A percentile compares a stretch with the other conserved stretches of the same genome.
Evolutionary conservation across 2,888 invertebrate species (phyloP).

Genomic region (Sinhomidia bicolor): DNA sequence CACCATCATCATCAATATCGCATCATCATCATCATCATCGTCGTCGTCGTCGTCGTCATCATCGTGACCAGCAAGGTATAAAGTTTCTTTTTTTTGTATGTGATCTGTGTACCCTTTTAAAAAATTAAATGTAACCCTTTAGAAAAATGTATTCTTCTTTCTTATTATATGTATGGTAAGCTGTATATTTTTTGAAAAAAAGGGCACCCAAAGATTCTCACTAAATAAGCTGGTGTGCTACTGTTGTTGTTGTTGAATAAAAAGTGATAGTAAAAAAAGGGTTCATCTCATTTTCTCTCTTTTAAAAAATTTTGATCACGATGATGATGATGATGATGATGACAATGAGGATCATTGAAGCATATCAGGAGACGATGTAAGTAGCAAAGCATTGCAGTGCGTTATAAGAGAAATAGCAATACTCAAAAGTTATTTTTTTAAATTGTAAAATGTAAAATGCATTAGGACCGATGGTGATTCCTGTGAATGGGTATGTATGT

Average conservation of each 20-base stretch:
- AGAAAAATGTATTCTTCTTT: background rate
- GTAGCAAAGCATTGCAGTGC: no score
- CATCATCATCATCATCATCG: constrained; percentile 44
- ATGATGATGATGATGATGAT: background rate
- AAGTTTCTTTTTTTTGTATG: no score
- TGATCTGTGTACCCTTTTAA: background rate
- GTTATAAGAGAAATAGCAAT: background rate
- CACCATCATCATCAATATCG: constrained; percentile 65
- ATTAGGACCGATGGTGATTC: background rate
- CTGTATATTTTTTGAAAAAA: background rate
- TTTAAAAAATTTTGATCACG: no score
- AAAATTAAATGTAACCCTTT: background rate
- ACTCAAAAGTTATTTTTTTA: constrained; percentile 33
- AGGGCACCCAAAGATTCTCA: constrained; percentile 28
- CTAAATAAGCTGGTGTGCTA: background rate
- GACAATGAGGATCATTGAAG: background rate
- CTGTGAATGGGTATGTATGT: background rate
- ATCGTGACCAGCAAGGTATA: background rate
- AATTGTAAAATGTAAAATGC: constrained; percentile 14
- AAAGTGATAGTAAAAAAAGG: background rate
- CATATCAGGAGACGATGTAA: constrained; percentile 27
- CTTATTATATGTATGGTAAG: background rate
- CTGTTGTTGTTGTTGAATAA: background rate
- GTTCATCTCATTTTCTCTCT: background rate
- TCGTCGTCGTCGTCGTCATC: no score